These are phyloP conservation scores for Eupithecia exiguata DNA, from an alignment of 2,888 invertebrate species.

Conservation along the genomic window DNA sequence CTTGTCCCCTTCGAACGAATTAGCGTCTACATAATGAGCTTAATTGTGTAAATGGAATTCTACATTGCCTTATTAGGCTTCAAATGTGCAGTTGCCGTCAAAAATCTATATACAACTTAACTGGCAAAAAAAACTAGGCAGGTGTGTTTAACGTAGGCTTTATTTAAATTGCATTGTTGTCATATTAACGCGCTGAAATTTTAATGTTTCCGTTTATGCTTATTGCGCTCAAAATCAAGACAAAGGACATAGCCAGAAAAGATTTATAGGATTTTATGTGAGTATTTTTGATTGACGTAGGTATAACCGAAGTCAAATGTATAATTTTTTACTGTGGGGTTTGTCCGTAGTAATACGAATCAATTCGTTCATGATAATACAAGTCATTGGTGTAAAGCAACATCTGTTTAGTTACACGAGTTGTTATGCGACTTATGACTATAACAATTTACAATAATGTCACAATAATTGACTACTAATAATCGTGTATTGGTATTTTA, in stretches of 20 bases:
- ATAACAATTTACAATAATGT: conserved; percentile 55
- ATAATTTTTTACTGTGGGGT: not conserved
- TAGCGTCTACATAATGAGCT: conserved; percentile 67
- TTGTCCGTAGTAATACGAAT: not conserved
- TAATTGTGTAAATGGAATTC: conserved; percentile 73
- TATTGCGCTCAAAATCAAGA: not conserved
- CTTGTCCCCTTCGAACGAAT: conserved; percentile 72
- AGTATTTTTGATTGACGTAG: not conserved
- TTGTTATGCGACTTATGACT: conserved; percentile 27
- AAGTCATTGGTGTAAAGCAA: not conserved
- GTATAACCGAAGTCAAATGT: not conserved
- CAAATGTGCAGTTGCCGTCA: conserved; percentile 31
- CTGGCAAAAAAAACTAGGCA: not conserved
- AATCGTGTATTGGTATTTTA: conserved; percentile 37
- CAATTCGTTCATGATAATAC: not conserved
- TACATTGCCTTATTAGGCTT: conserved; percentile 56
- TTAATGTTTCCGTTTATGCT: not conserved
- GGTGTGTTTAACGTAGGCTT: not conserved
- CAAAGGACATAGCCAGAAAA: not conserved
- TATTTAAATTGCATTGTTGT: not conserved
- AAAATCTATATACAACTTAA: conserved; percentile 19
- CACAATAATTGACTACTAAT: conserved; percentile 51
- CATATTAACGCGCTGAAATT: not conserved
- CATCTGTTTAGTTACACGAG: conserved; percentile 5
- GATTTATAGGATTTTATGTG: not conserved